Conservation (phyloP, 2,113 vertebrate species). For the Lepisosteus oculatus region DNA sequence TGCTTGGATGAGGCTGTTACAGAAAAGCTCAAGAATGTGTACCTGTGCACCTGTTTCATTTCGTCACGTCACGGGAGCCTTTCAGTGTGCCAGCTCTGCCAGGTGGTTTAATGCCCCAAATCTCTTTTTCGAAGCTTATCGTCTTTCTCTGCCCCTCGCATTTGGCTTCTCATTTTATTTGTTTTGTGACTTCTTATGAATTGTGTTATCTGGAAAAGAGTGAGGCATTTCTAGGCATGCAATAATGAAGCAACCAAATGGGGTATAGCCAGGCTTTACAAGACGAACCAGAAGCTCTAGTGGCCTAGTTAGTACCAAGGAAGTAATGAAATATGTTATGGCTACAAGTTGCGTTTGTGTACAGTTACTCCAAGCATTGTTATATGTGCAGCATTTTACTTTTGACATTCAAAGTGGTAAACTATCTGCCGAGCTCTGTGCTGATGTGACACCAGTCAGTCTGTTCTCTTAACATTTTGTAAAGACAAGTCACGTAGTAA, state of each 20-base stretch:
- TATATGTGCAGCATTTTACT: background rate
- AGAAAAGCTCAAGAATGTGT: conserved; percentile 68
- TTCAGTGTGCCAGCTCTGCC: conserved; percentile 67
- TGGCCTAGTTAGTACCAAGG: no score
- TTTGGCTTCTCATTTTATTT: conserved; percentile 58
- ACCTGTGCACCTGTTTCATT: conserved; percentile 87
- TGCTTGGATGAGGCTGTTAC: conserved; percentile 52
- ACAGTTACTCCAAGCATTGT: background rate
- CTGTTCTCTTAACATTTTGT: conserved; percentile 23
- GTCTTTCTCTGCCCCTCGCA: conserved; percentile 53
- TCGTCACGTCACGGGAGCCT: conserved; percentile 59
- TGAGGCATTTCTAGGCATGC: no score
- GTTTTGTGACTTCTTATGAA: conserved; percentile 32
- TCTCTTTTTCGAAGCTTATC: conserved; percentile 64
- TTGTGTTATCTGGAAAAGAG: conserved; percentile 14
- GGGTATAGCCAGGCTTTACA: no score
- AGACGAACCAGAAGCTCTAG: no score
- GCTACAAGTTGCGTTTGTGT: background rate
- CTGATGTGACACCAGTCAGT: conserved; percentile 21
- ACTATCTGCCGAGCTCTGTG: background rate
- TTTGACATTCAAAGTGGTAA: background rate
- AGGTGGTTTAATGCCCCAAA: conserved; percentile 81
- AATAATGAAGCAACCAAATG: no score
- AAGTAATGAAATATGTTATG: background rate
- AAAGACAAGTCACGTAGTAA: conserved; percentile 72